Evolutionary conservation across 2,888 invertebrate species (phyloP), one percentile per base, ranked within the genome.

Genomic region (Acrobasis consociella): DNA sequence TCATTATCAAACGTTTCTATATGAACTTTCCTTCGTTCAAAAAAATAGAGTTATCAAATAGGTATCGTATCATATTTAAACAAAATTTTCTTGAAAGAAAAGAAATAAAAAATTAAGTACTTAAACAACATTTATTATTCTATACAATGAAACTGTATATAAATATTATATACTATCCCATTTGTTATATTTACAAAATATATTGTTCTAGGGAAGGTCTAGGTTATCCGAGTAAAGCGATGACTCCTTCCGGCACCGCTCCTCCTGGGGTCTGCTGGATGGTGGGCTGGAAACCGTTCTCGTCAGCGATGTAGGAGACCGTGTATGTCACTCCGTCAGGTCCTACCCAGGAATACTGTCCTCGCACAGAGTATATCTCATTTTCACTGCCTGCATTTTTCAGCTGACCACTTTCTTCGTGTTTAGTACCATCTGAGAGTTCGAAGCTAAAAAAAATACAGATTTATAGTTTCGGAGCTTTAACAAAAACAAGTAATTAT

Each of bases 251-350:
- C 0, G 92, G 86, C 2, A 90, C 66, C 0, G 80, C 76, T 5
- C 91, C 90, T 0, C 89, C 90, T 0, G 86, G 85, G 1, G 87
- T 86, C 66, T 91, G 91, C 63, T 90, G 81, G 62, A 92, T 90
- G 63, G 83, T 82, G 1, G 94, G 89, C 66, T 87, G 89, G 85
- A 86, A 92, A 0, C 92, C 92, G 62, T 91, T 91, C 64, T 92
- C 91, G 63, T 94, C 94, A 49, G 94, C 94, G 22, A 91, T 79
- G 80, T 94, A 94, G 49, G 87, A 94, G 63, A 95, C 94, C 5
- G 90, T 89, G 78, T 95, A 95, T 0, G 84, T 85, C 31, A 91
- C 87, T 5, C 94, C 94, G 70, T 94, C 94, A 51, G 92, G 93
- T 22, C 87, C 94, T 0, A 93, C 81, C 87, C 93, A 94, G 17